Evolutionary conservation across 2,113 vertebrate genomes (phyloP).

Genomic region (Chelonoidis abingdonii): DNA sequence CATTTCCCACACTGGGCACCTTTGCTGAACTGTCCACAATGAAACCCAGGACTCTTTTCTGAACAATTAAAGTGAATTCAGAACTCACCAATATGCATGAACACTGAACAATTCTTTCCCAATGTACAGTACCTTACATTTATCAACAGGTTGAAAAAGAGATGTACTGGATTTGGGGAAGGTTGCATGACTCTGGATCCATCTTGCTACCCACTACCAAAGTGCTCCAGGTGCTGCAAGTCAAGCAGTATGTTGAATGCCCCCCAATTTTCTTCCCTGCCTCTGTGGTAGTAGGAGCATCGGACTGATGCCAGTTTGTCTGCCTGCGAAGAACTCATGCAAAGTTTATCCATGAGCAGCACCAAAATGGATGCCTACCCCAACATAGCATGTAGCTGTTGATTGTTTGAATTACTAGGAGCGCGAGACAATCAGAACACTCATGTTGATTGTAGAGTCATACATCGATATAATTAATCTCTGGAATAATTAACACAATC

Average conservation of each 20-base stretch:
- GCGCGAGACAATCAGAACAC: neutral
- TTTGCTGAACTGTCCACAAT: neutral
- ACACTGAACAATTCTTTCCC: neutral
- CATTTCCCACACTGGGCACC: neutral
- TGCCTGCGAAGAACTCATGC: neutral
- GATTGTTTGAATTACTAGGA: neutral
- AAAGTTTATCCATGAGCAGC: neutral
- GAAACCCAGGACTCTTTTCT: neutral
- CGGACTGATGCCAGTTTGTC: neutral
- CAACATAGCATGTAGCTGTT: neutral
- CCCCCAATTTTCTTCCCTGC: neutral
- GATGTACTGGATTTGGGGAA: neutral
- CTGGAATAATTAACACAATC: neutral
- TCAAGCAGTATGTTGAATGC: neutral
- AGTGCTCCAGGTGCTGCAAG: neutral
- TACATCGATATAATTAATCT: neutral
- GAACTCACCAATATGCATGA: neutral
- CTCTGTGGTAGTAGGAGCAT: neutral
- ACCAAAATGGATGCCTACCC: rapidly evolving
- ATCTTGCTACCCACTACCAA: neutral
- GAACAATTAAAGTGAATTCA: neutral
- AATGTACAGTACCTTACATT: neutral
- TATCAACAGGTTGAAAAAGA: neutral
- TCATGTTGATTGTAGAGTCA: neutral
- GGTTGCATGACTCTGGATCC: neutral